These are phyloP conservation scores for Nymphalis urticae DNA, from an alignment of 2,888 invertebrate genomes.

Conservation along the genomic window DNA sequence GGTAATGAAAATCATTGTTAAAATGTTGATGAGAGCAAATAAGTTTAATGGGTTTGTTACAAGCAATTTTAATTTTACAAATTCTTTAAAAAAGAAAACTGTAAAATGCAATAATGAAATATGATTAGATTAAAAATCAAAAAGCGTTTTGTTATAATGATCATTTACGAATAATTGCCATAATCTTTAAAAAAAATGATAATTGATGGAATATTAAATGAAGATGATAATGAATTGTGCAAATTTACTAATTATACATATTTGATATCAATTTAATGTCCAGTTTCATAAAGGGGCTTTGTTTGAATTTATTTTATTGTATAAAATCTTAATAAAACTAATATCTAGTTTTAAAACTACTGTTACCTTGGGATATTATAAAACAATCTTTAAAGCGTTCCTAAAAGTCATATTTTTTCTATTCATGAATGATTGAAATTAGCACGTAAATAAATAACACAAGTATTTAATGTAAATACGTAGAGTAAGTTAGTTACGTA, in stretches of 20 bases:
- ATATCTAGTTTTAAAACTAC: not conserved
- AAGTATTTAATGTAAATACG: too few relatives aligned
- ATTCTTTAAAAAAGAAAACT: too few relatives aligned
- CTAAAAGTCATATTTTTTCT: not conserved
- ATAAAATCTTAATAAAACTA: slow-evolving; percentile 15
- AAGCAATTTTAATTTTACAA: slow-evolving; percentile 11
- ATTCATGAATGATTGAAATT: not conserved
- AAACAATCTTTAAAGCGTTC: not conserved
- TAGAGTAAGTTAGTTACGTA: too few relatives aligned
- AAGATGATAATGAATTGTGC: not conserved
- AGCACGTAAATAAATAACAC: too few relatives aligned
- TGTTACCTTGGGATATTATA: not conserved
- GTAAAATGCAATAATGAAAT: too few relatives aligned
- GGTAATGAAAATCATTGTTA: slow-evolving; percentile 29
- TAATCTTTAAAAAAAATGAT: not conserved
- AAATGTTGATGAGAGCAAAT: slow-evolving; percentile 36
- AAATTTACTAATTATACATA: not conserved
- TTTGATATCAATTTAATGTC: slow-evolving; percentile 37
- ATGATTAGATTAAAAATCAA: too few relatives aligned
- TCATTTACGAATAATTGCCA: not conserved
- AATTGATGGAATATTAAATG: not conserved
- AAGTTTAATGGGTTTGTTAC: slow-evolving; percentile 10
- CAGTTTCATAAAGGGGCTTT: slow-evolving; percentile 80
- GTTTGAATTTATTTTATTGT: slow-evolving; percentile 40
- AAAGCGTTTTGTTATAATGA: not conserved